phyloP scores from a whole-genome alignment of 2,888 invertebrate genomes.

The Eristalis pertinax region DNA sequence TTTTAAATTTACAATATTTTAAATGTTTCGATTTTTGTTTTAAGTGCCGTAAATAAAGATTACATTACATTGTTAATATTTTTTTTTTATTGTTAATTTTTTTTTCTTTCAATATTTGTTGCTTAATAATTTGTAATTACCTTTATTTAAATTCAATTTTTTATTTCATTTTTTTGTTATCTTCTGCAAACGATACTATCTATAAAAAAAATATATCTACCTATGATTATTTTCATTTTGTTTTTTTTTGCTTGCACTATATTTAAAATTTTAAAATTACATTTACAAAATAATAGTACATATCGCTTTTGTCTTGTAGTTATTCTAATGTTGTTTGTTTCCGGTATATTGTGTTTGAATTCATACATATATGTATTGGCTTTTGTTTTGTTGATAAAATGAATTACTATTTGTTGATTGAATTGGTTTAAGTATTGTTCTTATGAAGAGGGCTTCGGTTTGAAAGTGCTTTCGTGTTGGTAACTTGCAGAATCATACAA shows the following conservation, averaged over 20 bases:
- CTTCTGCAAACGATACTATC: slow-evolving; percentile 76
- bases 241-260: slow-evolving; percentile 32
- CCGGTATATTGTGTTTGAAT: slow-evolving; percentile 9
- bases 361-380: slow-evolving; percentile 47
- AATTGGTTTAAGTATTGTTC: slow-evolving; percentile 22
- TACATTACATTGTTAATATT: slow-evolving; percentile 44
- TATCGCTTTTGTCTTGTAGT: slow-evolving; percentile 50
- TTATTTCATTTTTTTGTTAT: slow-evolving; percentile 53
- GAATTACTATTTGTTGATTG: slow-evolving; percentile 39
- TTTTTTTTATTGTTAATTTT: slow-evolving; percentile 45
- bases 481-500: slow-evolving; percentile 70
- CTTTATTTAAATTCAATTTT: slow-evolving; percentile 73
- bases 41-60: slow-evolving; percentile 71
- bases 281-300: slow-evolving; percentile 71
- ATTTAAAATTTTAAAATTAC: slow-evolving; percentile 62
- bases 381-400: slow-evolving; percentile 46
- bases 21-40: slow-evolving; percentile 47
- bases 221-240: slow-evolving; percentile 51
- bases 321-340: slow-evolving; percentile 45
- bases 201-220: slow-evolving; percentile 77
- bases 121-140: slow-evolving; percentile 59
- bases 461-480: slow-evolving; percentile 70
- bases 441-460: slow-evolving; percentile 34
- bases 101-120: slow-evolving; percentile 47
- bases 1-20: slow-evolving; percentile 67